phyloP scores from a whole-genome alignment of 2,888 invertebrate genomes.

The Pseudococcus longispinus region DNA sequence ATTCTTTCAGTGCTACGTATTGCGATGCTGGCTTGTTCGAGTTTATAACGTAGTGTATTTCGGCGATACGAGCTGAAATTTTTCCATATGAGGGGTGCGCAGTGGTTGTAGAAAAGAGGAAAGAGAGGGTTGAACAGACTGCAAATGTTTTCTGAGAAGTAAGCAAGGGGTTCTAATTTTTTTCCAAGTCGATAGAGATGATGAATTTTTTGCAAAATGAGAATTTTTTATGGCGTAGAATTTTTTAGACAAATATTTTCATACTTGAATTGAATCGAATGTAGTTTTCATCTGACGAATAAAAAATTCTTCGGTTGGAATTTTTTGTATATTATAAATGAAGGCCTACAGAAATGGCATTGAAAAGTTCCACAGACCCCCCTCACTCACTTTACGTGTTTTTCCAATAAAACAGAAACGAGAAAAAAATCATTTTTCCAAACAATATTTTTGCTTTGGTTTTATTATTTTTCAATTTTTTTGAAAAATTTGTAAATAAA shows the following conservation, averaged over 20 bases:
- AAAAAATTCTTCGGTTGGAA: not conserved
- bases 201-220: not conserved
- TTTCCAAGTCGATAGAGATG: not conserved
- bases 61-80: not conserved
- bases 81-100: not conserved
- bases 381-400: too few relatives aligned
- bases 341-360: too few relatives aligned
- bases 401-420: too few relatives aligned
- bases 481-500: too few relatives aligned
- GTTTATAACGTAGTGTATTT: not conserved
- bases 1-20: not conserved
- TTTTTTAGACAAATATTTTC: not conserved
- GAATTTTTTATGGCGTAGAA: not conserved
- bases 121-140: not conserved
- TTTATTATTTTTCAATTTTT: too few relatives aligned
- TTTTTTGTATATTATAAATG: not conserved
- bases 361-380: too few relatives aligned
- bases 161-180: not conserved
- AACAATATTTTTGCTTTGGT: too few relatives aligned
- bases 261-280: not conserved
- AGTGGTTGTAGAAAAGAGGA: not conserved
- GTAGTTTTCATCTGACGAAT: not conserved
- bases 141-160: not conserved
- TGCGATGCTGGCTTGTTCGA: not conserved
- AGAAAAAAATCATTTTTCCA: too few relatives aligned